Percentiles rank a stretch among this genome's conserved stretches.
phyloP scores from a whole-genome alignment of 2,797 vertebrate species.

The Pantherophis alleghaniensis region DNA sequence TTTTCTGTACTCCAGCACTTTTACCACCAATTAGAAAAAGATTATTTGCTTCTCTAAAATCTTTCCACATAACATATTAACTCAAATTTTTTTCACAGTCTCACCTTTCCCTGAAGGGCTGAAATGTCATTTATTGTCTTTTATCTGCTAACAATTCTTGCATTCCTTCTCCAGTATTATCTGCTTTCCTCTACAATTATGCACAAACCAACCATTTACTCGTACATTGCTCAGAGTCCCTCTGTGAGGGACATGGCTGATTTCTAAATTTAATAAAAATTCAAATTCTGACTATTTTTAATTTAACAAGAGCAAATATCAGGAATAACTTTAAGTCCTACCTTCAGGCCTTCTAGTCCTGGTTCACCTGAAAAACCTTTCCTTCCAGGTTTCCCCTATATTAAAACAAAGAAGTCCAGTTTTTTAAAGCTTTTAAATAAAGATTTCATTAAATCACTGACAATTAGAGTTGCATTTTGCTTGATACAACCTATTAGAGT shows the following conservation, averaged over 20 bases:
- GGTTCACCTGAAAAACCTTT: conserved; percentile 87
- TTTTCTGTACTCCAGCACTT: conserved; percentile 20
- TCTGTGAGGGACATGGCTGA: not conserved
- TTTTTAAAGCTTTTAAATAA: not conserved
- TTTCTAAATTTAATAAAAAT: not conserved
- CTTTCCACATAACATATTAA: conserved; percentile 5
- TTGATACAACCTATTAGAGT: not conserved
- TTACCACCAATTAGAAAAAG: not conserved
- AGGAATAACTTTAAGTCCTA: conserved; percentile 50
- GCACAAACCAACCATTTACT: not conserved
- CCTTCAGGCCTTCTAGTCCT: conserved; percentile 86
- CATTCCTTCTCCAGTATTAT: not conserved
- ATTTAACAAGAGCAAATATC: not conserved
- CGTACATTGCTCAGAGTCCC: not conserved
- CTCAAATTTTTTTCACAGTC: not conserved
- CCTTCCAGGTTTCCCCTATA: conserved; percentile 87
- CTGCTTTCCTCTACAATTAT: not conserved
- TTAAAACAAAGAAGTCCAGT: conserved; percentile 29
- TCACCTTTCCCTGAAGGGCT: not conserved
- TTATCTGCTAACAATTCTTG: not conserved
- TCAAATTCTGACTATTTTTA: not conserved
- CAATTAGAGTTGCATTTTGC: not conserved
- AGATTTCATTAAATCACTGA: not conserved
- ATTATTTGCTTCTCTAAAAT: not conserved
- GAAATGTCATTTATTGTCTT: not conserved